Evolutionary conservation across 92 coral and sea anemone species (phyloP), one percentile per base, ranked within the genome.

Genomic region (Pocillopora meandrina): DNA sequence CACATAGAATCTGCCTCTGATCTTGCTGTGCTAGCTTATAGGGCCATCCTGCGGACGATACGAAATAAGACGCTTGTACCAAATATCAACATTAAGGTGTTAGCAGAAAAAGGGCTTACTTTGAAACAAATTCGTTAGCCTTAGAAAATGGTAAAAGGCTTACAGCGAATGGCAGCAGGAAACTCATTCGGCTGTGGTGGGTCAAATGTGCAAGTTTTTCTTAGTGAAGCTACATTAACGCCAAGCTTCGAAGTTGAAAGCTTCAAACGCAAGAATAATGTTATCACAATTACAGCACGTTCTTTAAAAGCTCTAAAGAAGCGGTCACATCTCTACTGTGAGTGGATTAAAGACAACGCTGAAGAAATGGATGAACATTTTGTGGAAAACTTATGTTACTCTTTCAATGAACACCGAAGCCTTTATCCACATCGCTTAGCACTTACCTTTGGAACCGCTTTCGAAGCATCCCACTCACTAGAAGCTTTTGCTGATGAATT

Each of bases 131-230:
- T 62, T 31, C 68, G 65, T 26, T 95, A 95, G 58, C 75, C 77
- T 19, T 95, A 97, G 98, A 63, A 31, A n/a, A 74, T 76, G 17
- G 81, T 35, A 12, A 68, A 82, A 23, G 94, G 92, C 18, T 90
- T 92, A 72, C 92, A 61, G 12, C 84, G 95, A 68, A 85, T 82
- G 15, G 98, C 90, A 19, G 98, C 94, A 20, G 78, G 93, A 6
- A 93, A 89, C 77, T 95, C 95, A 56, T 95, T 89, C 79, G 98
- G 98, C 10, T 93, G 79, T 80, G 98, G 98, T 17, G 98, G 98
- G 7, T 84, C 95, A 56, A 95, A 95, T 64, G 98, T 83, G 0
- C 98, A 95, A 72, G 89, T 79, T 12, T 87, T 95, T 14, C 62
- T 95, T 18, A 89, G 87, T 16, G 98, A 93, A 76, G 87, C 87